Base-by-base conservation (phyloP, 2,888 invertebrate genomes). In the Himalopsyche anomala region DNA sequence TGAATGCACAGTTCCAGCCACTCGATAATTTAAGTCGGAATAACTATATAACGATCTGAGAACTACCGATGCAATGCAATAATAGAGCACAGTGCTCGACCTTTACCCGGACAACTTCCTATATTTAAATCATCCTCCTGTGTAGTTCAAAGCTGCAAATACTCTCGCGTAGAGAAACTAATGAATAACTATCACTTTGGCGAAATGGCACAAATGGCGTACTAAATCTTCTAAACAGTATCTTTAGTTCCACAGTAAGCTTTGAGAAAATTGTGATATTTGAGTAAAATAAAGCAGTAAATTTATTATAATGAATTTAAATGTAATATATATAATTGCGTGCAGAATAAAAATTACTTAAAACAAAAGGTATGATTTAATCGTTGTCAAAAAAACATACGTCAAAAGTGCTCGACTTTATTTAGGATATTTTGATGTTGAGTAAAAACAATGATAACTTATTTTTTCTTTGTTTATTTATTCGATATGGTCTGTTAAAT, bases 91-190 rank as follows among this genome's bases (percentile, higher is more conserved):
- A 74, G 36, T 12, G 36, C 74, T 36, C 74, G 74, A 74, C 74
- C 74, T 74, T 74, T 74, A 69, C 69, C 74, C 74, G 28, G 74
- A 36, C 80, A 80, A 80, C 80, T 80, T 80, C 80, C 80, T 80
- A 80, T 42, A 80, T 80, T 51, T 80, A 80, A 80, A 80, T 80
- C 80, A 80, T 80, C 80, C n/a, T 80, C 80, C 19, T 45, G 19
- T 62, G 8, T 19, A 74, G 28, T 36, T 19, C 36, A 69, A 28
- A 19, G 28, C 80, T 80, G 45, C 51, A 51, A 80, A 80, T 80
- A 80, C 80, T 45, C 19, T 80, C 45, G 80, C 80, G 45, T 28
- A 28, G 15, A 51, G 19, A 45, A 80, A 80, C 80, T 45, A 80
- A 80, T 80, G 51, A 80, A 80, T 80, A 80, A 80, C 51, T 9